phyloP scores from a whole-genome alignment of 2,113 vertebrate species.

The Egretta garzetta region DNA sequence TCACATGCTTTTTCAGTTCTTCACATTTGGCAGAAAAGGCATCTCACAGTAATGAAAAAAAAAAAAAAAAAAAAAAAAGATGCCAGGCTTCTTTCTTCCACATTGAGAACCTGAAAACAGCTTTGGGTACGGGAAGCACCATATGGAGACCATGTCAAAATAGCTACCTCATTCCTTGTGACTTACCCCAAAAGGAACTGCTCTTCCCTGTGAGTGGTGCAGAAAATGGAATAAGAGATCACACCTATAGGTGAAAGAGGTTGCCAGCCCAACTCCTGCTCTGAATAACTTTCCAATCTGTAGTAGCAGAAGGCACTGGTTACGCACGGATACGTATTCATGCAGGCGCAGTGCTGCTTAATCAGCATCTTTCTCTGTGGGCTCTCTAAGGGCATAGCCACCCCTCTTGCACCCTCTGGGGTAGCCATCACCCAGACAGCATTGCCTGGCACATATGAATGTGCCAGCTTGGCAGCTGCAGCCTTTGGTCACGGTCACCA shows the following conservation, averaged over 20 bases:
- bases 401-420: background rate
- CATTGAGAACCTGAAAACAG: background rate
- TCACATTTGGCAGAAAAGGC: background rate
- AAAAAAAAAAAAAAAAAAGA: background rate
- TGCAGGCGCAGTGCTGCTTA: background rate
- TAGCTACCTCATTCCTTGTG: background rate
- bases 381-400: background rate
- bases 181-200: background rate
- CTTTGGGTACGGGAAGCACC: background rate
- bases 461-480: background rate
- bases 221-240: background rate
- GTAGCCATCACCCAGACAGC: background rate
- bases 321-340: background rate
- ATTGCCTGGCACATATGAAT: accelerated
- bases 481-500: background rate
- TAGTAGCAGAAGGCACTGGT: background rate
- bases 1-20: background rate
- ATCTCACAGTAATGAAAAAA: background rate
- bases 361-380: background rate
- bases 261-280: background rate
- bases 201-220: background rate
- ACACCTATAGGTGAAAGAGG: background rate
- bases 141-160: background rate
- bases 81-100: background rate
- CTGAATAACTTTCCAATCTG: background rate